Evolutionary conservation across 2,113 vertebrate genomes (phyloP).

Genomic region (Anthoscopus minutus): DNA sequence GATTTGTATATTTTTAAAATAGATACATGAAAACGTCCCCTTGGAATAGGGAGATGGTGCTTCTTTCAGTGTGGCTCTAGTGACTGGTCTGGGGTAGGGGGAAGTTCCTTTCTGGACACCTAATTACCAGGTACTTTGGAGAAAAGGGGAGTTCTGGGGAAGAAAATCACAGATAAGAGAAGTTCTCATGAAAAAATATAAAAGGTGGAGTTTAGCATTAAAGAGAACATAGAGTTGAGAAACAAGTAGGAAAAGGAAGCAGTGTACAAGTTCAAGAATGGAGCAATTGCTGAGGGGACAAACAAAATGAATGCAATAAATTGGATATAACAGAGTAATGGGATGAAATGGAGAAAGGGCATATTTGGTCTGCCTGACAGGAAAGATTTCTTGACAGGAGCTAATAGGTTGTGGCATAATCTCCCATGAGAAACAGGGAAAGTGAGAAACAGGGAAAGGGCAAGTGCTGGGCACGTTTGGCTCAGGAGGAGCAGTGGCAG

Average conservation of each 20-base stretch:
- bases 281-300: not conserved
- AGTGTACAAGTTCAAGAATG: not conserved
- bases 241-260: not conserved
- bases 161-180: not conserved
- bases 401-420: slow-evolving; percentile 42
- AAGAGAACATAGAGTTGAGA: not conserved
- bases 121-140: not conserved
- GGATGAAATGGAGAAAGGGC: slow-evolving; percentile 31
- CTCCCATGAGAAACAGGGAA: slow-evolving; percentile 2
- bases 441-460: not conserved
- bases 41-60: not conserved
- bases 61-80: not conserved
- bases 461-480: not conserved
- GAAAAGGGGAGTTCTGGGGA: not conserved
- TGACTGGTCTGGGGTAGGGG: not conserved
- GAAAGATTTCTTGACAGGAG: not conserved
- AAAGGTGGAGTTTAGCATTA: not conserved
- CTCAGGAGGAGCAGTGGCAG: not conserved
- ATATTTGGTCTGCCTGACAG: slow-evolving; percentile 2
- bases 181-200: not conserved
- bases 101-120: not conserved
- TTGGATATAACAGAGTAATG: not conserved
- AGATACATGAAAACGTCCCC: not conserved
- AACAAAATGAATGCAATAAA: not conserved
- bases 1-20: not conserved